Evolutionary conservation across 1,140 invertebrate species (phyloP).

Genomic region (Pantala flavescens): DNA sequence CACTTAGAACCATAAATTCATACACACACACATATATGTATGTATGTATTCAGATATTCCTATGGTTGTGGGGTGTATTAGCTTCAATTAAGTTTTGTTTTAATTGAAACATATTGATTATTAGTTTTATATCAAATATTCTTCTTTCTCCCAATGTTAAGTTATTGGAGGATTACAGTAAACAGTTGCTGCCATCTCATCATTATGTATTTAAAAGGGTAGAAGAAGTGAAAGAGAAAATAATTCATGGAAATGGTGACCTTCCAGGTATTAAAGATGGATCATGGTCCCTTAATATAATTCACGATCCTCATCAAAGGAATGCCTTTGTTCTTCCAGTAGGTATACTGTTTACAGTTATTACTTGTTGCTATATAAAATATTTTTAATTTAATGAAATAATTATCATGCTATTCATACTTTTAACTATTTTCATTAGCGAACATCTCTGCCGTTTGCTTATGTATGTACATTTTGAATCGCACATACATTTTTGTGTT

Average conservation of each 20-base stretch:
- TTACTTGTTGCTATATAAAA: not conserved
- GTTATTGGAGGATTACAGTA: not conserved
- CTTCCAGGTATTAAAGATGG: constrained; percentile 33
- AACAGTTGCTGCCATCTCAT: not conserved
- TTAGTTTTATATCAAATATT: too few species aligned
- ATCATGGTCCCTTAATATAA: constrained; percentile 41
- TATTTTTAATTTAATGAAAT: not conserved
- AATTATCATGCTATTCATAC: not conserved
- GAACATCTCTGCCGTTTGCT: too few species aligned
- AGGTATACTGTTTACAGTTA: constrained; percentile 21
- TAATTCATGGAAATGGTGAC: constrained; percentile 40
- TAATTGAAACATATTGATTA: too few species aligned
- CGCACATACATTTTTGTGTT: too few species aligned
- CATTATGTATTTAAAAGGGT: constrained; percentile 32
- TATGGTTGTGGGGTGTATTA: too few species aligned
- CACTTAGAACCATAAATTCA: too few species aligned
- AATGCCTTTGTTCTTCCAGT: constrained; percentile 48
- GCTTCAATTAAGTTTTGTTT: too few species aligned
- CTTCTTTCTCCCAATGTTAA: not conserved
- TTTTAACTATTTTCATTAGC: too few species aligned
- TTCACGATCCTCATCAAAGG: constrained; percentile 30
- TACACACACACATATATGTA: too few species aligned
- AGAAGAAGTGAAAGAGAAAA: constrained; percentile 29
- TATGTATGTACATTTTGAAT: too few species aligned
- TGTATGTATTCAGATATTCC: too few species aligned